A percentile compares a stretch with the other conserved stretches of the same genome.
Evolutionary conservation across 2,797 vertebrate species (phyloP).

Genomic region (Paedocypris micromegethes): DNA sequence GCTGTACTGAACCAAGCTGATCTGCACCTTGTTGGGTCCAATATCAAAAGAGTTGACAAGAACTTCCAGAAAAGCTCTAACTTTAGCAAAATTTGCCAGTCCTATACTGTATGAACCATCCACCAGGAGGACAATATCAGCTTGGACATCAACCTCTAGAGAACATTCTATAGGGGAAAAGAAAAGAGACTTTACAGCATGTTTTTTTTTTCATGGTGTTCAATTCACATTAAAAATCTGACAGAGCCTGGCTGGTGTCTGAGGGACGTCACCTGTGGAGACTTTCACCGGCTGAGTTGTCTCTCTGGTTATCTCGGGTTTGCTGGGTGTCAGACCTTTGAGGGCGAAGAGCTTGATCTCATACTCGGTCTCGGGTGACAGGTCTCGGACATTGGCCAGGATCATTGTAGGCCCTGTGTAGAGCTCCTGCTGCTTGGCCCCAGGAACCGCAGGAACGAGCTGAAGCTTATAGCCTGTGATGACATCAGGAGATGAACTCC

Average conservation of each 20-base stretch:
- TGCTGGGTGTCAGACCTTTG: conserved; percentile 87
- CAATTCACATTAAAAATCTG: too few species aligned
- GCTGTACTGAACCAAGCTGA: conserved; percentile 98
- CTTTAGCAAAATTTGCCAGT: conserved; percentile 97
- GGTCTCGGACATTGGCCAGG: conserved; percentile 84
- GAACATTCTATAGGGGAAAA: conserved; percentile 82
- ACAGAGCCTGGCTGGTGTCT: not conserved
- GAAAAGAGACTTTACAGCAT: conserved; percentile 3
- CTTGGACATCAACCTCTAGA: conserved; percentile 92
- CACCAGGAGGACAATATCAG: conserved; percentile 93
- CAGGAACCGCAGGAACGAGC: conserved; percentile 82
- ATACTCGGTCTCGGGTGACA: conserved; percentile 91
- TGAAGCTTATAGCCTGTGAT: conserved; percentile 91
- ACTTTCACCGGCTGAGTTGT: conserved; percentile 92
- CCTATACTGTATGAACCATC: conserved; percentile 99
- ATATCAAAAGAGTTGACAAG: conserved; percentile 94
- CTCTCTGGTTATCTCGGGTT: conserved; percentile 81
- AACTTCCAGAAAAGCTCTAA: conserved; percentile 93
- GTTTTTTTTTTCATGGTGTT: too few species aligned
- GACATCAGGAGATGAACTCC: conserved; percentile 80
- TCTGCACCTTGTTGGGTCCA: conserved; percentile 84
- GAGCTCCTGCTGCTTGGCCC: conserved; percentile 83
- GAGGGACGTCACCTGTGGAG: conserved; percentile 77
- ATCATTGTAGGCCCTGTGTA: conserved; percentile 83
- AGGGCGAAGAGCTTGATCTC: conserved; percentile 89